Evolutionary conservation across 2,113 vertebrate genomes (phyloP).

Genomic region (Eubucco bourcierii): DNA sequence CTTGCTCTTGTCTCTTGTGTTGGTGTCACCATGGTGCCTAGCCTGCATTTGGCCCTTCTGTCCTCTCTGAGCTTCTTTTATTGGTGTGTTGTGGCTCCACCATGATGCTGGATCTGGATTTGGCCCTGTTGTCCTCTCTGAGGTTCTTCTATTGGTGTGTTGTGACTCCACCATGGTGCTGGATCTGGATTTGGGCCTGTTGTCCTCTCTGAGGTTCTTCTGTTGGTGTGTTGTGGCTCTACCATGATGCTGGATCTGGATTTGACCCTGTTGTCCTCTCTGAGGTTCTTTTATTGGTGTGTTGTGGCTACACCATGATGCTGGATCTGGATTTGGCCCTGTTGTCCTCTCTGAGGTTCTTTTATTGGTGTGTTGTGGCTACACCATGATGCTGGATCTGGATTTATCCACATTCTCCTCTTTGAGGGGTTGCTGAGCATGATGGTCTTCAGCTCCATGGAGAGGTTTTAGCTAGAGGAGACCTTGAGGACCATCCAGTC

Average conservation of each 20-base stretch:
- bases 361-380: background rate
- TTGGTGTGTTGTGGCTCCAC: background rate
- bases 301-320: background rate
- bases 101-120: background rate
- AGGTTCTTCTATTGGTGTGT: background rate
- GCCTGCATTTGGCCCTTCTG: background rate
- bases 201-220: background rate
- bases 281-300: background rate
- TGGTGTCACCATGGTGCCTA: background rate
- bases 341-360: background rate
- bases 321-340: background rate
- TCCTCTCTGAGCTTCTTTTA: too few species aligned
- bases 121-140: background rate
- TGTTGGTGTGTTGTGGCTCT: background rate
- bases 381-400: background rate
- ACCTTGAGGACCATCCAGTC: too few species aligned
- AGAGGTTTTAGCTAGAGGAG: too few species aligned
- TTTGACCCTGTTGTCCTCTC: background rate
- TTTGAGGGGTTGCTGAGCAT: background rate
- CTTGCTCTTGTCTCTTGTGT: background rate
- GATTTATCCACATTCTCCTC: background rate
- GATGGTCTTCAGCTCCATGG: too few species aligned
- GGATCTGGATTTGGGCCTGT: background rate
- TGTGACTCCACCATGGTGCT: background rate
- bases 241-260: background rate